Evolutionary conservation across 2,888 invertebrate species (phyloP).

Genomic region (Bimastos eiseni): DNA sequence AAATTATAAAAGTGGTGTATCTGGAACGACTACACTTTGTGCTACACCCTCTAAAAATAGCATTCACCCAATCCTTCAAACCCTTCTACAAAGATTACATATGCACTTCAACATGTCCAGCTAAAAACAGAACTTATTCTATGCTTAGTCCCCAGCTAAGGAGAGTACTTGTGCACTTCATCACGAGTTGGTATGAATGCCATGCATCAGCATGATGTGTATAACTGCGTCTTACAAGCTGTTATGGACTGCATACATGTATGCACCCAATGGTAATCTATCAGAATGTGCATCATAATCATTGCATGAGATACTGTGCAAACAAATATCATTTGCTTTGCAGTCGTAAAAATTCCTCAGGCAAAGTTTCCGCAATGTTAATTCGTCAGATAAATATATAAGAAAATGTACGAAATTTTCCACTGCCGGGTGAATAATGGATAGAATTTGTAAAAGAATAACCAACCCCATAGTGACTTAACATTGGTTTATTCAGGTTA

Average conservation of each 20-base stretch:
- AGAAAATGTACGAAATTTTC: neutral
- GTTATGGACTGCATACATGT: no score
- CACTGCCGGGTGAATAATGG: neutral
- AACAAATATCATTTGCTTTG: neutral
- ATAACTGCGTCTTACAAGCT: no score
- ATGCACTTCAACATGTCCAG: neutral
- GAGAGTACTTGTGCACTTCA: neutral
- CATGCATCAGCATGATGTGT: neutral
- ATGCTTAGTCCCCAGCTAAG: neutral
- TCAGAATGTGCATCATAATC: neutral
- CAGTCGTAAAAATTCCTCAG: neutral
- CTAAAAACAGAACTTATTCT: neutral
- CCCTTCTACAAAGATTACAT: neutral
- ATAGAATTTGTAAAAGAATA: neutral
- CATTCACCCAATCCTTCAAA: neutral
- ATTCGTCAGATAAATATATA: neutral
- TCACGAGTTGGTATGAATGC: neutral
- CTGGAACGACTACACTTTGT: no score
- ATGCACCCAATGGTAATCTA: neutral
- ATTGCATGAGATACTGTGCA: neutral
- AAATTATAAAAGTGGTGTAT: no score
- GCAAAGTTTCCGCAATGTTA: neutral
- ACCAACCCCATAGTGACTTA: neutral
- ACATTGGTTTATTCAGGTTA: neutral
- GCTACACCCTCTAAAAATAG: neutral